phyloP scores from a whole-genome alignment of 2,797 vertebrate species.

The Hydrophis major region DNA sequence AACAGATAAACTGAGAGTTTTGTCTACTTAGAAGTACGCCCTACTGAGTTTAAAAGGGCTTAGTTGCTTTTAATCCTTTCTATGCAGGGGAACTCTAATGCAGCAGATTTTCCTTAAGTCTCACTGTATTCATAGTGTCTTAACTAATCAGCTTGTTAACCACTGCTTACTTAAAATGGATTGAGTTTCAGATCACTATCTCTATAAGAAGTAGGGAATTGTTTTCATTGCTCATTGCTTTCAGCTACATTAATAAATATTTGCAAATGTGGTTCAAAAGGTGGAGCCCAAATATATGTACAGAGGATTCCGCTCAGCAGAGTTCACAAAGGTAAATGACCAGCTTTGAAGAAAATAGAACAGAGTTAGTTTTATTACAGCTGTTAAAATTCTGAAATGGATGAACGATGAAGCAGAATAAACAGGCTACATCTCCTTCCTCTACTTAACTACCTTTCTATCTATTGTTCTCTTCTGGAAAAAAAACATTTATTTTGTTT shows the following conservation, averaged over 20 bases:
- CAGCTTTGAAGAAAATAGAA: neutral
- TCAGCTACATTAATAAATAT: neutral
- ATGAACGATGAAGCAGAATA: neutral
- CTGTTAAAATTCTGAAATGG: neutral
- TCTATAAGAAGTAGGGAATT: neutral
- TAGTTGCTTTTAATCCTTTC: neutral
- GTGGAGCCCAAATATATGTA: neutral
- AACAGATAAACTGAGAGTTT: slow-evolving; percentile 41
- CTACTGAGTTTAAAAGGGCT: neutral
- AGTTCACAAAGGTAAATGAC: accelerated
- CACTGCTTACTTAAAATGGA: slow-evolving; percentile 32
- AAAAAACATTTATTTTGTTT: neutral
- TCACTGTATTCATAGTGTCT: slow-evolving; percentile 2
- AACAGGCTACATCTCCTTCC: neutral
- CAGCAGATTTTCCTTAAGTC: slow-evolving; percentile 27
- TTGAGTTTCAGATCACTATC: slow-evolving; percentile 21
- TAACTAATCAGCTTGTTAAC: slow-evolving; percentile 30
- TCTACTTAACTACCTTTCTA: neutral
- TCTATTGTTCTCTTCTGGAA: neutral
- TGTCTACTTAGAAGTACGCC: neutral
- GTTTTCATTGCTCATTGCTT: slow-evolving; percentile 1
- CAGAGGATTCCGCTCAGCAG: neutral
- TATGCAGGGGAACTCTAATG: slow-evolving; percentile 26
- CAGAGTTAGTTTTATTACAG: neutral
- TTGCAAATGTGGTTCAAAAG: slow-evolving; percentile 26